Conservation (phyloP, 2,113 vertebrate species). For the Esox niger region DNA sequence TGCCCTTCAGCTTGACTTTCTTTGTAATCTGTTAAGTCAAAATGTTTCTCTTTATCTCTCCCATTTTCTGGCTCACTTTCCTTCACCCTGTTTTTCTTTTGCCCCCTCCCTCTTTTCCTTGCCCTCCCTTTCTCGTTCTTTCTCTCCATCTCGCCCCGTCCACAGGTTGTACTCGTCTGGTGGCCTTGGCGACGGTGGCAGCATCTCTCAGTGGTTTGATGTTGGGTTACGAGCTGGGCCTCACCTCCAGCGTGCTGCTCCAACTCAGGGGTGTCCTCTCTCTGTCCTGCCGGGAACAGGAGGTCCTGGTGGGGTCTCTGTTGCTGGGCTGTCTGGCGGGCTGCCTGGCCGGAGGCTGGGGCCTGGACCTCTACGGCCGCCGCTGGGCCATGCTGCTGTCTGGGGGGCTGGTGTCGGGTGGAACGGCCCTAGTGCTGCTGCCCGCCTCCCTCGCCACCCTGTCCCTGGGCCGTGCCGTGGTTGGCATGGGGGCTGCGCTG, state of each 20-base stretch:
- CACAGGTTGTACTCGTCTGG: slow-evolving; percentile 80
- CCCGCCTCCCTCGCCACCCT: slow-evolving; percentile 74
- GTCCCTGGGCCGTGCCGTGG: slow-evolving; percentile 78
- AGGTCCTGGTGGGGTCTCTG: slow-evolving; percentile 86
- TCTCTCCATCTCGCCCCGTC: slow-evolving; percentile 28
- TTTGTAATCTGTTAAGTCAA: no score
- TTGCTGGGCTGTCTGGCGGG: slow-evolving; percentile 87
- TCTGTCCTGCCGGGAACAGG: slow-evolving; percentile 87
- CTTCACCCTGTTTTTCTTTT: neutral
- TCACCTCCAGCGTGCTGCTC: slow-evolving; percentile 91
- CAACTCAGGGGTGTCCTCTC: slow-evolving; percentile 80
- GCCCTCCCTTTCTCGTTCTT: neutral
- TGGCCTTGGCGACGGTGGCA: slow-evolving; percentile 76
- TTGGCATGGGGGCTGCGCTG: slow-evolving; percentile 88
- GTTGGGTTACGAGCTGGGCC: slow-evolving; percentile 89
- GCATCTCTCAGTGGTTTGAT: slow-evolving; percentile 90
- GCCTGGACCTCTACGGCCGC: slow-evolving; percentile 89
- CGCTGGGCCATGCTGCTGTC: slow-evolving; percentile 83
- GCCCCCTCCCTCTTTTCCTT: neutral
- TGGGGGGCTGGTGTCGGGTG: slow-evolving; percentile 77
- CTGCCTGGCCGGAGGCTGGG: slow-evolving; percentile 81
- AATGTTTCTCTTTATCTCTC: neutral
- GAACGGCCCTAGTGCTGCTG: slow-evolving; percentile 77
- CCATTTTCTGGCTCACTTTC: neutral
- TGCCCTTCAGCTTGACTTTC: neutral